Evolutionary conservation across 1,140 invertebrate genomes (phyloP), one percentile per base, ranked within the genome.

Genomic region (Vanessa tameamea): DNA sequence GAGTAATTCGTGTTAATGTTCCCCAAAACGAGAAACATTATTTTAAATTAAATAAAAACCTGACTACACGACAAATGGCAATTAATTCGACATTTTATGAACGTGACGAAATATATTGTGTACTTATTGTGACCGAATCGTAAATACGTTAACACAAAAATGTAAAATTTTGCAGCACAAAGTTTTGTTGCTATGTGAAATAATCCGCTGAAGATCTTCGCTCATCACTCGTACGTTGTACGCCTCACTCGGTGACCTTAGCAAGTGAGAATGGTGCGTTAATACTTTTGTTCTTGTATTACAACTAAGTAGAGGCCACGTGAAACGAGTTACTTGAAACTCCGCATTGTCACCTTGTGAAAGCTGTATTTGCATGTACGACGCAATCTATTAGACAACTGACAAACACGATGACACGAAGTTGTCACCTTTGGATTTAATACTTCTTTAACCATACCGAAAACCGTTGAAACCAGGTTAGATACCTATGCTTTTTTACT

Each of bases 231-330:
- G 50, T 76, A 43, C 9, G 55, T 78, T 71, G 48, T 48, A n/a
- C 48, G 64, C 20, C 15, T 63, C 23, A 64, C 66, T 23, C 43
- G 63, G 63, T 73, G 81, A 80, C 87, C 82, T 84, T 83, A 86
- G 47, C 69, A 80, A 72, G 86, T 83, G 86, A 89, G 86, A 86
- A 87, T 82, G 70, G 79, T 78, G 72, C 84, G 82, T 79, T 81
- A 84, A 85, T 79, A 85, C 86, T 83, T 86, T 87, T 86, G 87
- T 87, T 87, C 86, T 84, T 83, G 81, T 80, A 79, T 53, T 61
- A 80, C 26, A 61, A 37, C 78, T 55, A 76, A 77, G 74, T 72
- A 69, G 79, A 80, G 79, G 74, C 77, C 79, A 67, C 74, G 72
- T 77, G 50, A 48, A 76, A 72, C 78, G 73, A 74, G 73, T 80